Evolutionary conservation across 1,140 invertebrate species (phyloP).

Genomic region (Drosophila willistoni): DNA sequence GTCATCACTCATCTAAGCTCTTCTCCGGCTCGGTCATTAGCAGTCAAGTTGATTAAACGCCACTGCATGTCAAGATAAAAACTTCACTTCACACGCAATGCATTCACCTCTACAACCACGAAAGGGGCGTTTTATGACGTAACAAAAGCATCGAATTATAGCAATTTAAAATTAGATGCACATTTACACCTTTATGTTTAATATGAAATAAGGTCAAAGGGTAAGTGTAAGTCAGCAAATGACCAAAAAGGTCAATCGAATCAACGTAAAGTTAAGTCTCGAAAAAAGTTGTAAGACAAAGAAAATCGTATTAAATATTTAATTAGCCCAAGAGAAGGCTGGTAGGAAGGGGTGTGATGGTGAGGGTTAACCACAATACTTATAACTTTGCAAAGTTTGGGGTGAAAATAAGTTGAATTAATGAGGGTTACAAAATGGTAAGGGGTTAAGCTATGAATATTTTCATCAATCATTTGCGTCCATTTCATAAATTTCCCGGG

Average conservation of each 20-base stretch:
- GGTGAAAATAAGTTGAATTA: not conserved
- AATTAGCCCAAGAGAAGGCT: not conserved
- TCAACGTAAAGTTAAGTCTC: not conserved
- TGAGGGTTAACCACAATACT: no score
- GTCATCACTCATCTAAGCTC: not conserved
- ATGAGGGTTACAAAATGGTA: not conserved
- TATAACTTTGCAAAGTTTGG: no score
- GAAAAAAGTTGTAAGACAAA: conserved; percentile 4
- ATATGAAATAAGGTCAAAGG: not conserved
- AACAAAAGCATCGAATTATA: not conserved
- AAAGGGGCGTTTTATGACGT: not conserved
- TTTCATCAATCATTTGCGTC: conserved; percentile 4
- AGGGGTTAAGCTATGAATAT: not conserved
- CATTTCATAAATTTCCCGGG: conserved; percentile 1
- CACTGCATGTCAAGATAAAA: conserved; percentile 3
- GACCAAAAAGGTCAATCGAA: conserved; percentile 4
- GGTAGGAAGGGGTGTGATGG: no score
- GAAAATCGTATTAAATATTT: not conserved
- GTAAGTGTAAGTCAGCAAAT: not conserved
- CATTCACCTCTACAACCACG: no score
- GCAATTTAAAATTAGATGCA: not conserved
- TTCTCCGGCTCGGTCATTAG: conserved; percentile 1
- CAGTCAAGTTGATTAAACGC: not conserved
- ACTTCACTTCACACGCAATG: no score
- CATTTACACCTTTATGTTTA: not conserved